Evolutionary conservation across 2,113 vertebrate species (phyloP), one percentile per base, ranked within the genome.

Genomic region (Varanus komodoensis): DNA sequence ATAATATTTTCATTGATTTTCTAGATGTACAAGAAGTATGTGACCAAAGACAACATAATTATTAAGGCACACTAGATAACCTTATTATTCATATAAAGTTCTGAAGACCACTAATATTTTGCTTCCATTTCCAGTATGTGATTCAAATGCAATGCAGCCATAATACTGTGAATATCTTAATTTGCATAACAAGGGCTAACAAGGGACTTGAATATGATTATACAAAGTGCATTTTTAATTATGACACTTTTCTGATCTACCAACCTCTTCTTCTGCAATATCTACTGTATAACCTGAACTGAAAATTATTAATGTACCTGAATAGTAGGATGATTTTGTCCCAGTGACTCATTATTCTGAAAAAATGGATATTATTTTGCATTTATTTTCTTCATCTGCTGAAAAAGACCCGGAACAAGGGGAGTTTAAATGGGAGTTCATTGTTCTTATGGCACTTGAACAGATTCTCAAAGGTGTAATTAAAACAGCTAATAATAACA

Each of bases 41-140:
- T 23, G 50, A 68, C 64, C 79, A 93, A 69, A 92, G 74, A 4
- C 71, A 29, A 87, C 92, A 48, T 78, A 64, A 54, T 71, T 69
- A 11, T 19, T 50, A 50, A 74, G 0, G 19, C 44, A 90, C 68
- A 29, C 6, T 0, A 6, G 85, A 5, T 15, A n/a, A 6, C 12
- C 17, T 83, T 44, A 89, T 50, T 15, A 32, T 50, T 86, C 75
- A 73, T 68, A 15, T 92, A 71, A 23, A 32, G 34, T 84, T 57
- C 91, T 81, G 11, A 82, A 73, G 86, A 86, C 84, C 8, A 61
- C 0, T 19, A 0, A 50, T 0, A 82, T 82, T 29, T 61, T 48
- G 38, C 88, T 57, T 38, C 5, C 19, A 5, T 6, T 87, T 89
- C 68, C 74, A 21, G n/a, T 71, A 68, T 82, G 7, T 52, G 87